phyloP scores from a whole-genome alignment of 2,888 invertebrate genomes.

The Bellardia pandia region DNA sequence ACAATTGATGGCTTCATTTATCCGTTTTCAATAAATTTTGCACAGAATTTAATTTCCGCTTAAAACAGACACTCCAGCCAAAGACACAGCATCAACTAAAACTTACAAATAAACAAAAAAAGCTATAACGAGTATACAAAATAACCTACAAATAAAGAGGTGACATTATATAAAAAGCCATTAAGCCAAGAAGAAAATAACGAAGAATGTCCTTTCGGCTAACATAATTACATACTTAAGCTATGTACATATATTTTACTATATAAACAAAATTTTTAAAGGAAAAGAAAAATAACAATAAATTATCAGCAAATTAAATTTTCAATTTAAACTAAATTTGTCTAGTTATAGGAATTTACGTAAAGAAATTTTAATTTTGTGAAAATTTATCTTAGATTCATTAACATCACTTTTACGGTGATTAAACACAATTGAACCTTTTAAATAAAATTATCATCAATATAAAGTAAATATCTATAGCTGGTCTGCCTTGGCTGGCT shows the following conservation, averaged over 20 bases:
- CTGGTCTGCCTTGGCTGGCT: background rate
- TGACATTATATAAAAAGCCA: conserved; percentile 51
- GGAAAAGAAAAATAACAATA: conserved; percentile 1
- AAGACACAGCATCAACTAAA: conserved; percentile 18
- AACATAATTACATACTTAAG: conserved; percentile 58
- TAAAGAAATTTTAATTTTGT: conserved; percentile 32
- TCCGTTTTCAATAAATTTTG: conserved; percentile 83
- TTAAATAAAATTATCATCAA: conserved; percentile 63
- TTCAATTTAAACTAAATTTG: conserved; percentile 51
- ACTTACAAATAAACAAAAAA: conserved; percentile 8
- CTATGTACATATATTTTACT: background rate
- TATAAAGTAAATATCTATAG: conserved; percentile 41
- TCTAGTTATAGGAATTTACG: conserved; percentile 9
- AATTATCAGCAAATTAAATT: conserved; percentile 49
- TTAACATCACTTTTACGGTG: conserved; percentile 72
- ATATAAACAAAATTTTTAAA: background rate
- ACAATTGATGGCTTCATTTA: conserved; percentile 78
- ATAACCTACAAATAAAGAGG: conserved; percentile 53
- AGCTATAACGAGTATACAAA: conserved; percentile 9
- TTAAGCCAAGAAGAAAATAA: conserved; percentile 29
- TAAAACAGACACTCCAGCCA: conserved; percentile 70
- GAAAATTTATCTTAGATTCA: conserved; percentile 66
- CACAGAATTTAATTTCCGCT: conserved; percentile 83
- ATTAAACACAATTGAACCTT: conserved; percentile 73
- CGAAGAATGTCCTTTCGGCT: conserved; percentile 27